Evolutionary conservation across 2,797 vertebrate genomes (phyloP), one percentile per base, ranked within the genome.

Genomic region (Muscicapa striata): DNA sequence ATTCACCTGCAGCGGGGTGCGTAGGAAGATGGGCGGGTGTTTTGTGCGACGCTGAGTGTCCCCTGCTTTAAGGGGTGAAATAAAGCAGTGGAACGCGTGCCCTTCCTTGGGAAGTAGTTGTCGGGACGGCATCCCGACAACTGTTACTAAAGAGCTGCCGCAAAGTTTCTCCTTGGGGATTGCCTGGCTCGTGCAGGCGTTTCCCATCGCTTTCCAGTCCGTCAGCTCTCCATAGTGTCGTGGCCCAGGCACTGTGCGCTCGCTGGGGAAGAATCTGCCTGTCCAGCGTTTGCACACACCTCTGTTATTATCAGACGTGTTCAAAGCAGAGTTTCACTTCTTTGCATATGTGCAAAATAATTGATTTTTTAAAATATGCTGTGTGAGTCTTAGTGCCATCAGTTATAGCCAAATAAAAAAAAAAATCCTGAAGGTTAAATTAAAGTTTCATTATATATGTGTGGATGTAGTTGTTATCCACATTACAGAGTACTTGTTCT

Each of bases 141-240:
- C 58, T 15, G 58, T 5, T 55, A 0, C 1, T 24, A 3, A 26
- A 14, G 34, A 46, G 41, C 58, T 62, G 61, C 16, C 2, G 12
- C 4, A 1, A 1, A 51, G 59, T 34, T 49, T 23, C 48, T 21
- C 10, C 36, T 43, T 7, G 2, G 49, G 13, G 5, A 0, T 8
- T 1, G 11, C 26, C 38, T 9, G 30, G 22, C 24, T 18, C 3
- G 0, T 19, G 32, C 26, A 5, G 8, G 2, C 6, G 1, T 43
- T 48, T 27, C 27, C 4, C 41, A 1, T 18, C 15, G 0, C 4
- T 1, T 9, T 32, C 20, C 5, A 3, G 41, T 4, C 52, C 3
- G 1, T 13, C 4, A 15, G 29, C 38, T 19, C n/a, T 10, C 36
- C 1, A 0, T 1, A 13, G 29, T 2, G 4, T 2, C 13, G 12